Base-by-base conservation (phyloP, 2,113 vertebrate genomes). In the Mastomys coucha region DNA sequence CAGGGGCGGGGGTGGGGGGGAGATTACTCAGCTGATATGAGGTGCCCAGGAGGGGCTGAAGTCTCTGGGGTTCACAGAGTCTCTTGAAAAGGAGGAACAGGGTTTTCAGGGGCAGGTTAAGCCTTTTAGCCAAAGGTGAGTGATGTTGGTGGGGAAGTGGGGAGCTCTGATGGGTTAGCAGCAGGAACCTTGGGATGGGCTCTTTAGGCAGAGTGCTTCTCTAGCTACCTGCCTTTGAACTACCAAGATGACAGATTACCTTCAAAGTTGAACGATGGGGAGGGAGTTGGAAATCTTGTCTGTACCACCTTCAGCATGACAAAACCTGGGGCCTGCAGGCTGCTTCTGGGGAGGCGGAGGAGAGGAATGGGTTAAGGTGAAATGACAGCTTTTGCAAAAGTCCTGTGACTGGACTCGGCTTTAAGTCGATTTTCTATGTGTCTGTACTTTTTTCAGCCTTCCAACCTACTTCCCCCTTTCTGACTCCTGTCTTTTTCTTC, bases 21-120 rank as follows among this genome's bases (percentile, higher is more conserved):
- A 99, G 98, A 99, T 99, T 98, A 98, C 98, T 98, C 99, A 99
- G 99, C 98, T 99, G 98, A 99, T 99, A 98, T 76, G 42, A 85
- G 7, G 22, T 85, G 78, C 92, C 91, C 67, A 97, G 98, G 98
- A 98, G 98, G 98, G 97, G 98, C 93, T 51, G 28, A 39, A 28
- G 91, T 39, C 80, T 78, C 94, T 82, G 98, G 98, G 94, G 98
- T 98, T 98, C 95, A 45, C 60, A 97, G 85, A 84, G 5, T 96
- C 89, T 88, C 63, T 53, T 49, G 49, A 58, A 51, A 88, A 95
- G 97, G 95, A 98, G 97, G 97, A 94, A 69, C 96, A 95, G 95
- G 73, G 81, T 26, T 95, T 95, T 90, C 56, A 17, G 16, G 58
- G 45, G 49, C 0, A 0, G 4, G 39, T 24, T n/a, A 24, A 73